Evolutionary conservation across 64 coral and sea anemone genomes (phyloP).

Genomic region (Porites lutea): DNA sequence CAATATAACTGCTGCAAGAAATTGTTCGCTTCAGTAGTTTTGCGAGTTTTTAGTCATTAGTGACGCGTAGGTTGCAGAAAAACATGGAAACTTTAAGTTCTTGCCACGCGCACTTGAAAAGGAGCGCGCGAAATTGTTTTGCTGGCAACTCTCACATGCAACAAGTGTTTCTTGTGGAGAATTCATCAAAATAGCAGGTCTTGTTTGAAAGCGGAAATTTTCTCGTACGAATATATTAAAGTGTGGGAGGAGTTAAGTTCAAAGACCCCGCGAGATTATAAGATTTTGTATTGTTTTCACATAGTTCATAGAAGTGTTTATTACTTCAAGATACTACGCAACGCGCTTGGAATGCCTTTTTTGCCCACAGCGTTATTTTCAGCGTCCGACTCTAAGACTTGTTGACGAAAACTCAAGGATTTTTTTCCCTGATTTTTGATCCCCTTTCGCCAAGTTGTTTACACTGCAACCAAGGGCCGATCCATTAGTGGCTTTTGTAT

Average conservation of each 20-base stretch:
- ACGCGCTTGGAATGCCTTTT: neutral
- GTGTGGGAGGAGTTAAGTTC: constrained; percentile 21
- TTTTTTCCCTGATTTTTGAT: neutral
- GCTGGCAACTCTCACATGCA: neutral
- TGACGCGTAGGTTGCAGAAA: neutral
- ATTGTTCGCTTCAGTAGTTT: constrained; percentile 50
- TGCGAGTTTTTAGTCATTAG: constrained; percentile 39
- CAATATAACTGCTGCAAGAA: constrained; percentile 47
- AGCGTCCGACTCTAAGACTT: neutral
- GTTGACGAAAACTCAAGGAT: neutral
- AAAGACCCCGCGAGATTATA: constrained; percentile 20
- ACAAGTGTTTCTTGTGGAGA: neutral
- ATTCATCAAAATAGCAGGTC: neutral
- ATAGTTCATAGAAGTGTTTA: neutral
- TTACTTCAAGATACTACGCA: neutral
- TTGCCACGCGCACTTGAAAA: neutral
- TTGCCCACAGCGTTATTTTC: neutral
- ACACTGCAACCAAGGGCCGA: neutral
- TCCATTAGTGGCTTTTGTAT: constrained; percentile 16
- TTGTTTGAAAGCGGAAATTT: constrained; percentile 41
- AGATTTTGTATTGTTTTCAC: constrained; percentile 28
- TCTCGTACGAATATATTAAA: neutral
- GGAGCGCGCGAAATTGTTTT: neutral
- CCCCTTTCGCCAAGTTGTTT: neutral
- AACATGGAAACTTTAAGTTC: neutral